These are phyloP conservation scores for Actinostola sp. DNA, from an alignment of 92 coral and sea anemone species.

Conservation along the genomic window DNA sequence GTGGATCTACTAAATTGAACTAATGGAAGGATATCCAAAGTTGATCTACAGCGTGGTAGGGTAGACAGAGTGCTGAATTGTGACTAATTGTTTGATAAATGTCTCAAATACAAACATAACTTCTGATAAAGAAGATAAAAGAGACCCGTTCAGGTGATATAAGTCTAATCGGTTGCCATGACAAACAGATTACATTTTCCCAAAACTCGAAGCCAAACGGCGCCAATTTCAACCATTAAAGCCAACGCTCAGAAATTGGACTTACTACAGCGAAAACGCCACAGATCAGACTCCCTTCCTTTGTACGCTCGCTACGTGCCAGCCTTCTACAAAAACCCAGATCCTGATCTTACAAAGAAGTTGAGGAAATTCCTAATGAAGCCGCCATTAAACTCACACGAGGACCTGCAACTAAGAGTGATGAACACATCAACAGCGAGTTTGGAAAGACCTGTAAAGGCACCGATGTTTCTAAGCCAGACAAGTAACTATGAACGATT, in stretches of 20 bases:
- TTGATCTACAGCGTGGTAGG: too few species aligned
- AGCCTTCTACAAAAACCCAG: slow-evolving; percentile 54
- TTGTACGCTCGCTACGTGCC: slow-evolving; percentile 37
- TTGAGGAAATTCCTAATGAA: slow-evolving; percentile 44
- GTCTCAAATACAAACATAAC: background rate
- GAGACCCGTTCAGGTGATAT: background rate
- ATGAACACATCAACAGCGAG: background rate
- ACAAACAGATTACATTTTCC: background rate
- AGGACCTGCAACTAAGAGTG: slow-evolving; percentile 1
- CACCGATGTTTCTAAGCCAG: background rate
- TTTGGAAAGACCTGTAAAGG: background rate
- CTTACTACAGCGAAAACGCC: background rate
- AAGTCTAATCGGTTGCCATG: background rate
- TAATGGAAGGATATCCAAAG: too few species aligned
- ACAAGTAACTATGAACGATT: slow-evolving; percentile 30
- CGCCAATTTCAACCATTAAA: slow-evolving; percentile 5
- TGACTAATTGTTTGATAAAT: background rate
- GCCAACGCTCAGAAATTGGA: background rate
- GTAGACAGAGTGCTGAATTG: background rate
- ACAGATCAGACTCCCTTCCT: slow-evolving; percentile 5
- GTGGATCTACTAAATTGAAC: too few species aligned
- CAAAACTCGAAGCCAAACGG: slow-evolving; percentile 16
- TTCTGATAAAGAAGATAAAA: background rate
- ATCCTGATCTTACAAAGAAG: slow-evolving; percentile 34
- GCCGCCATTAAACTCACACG: slow-evolving; percentile 48